Base-by-base conservation (phyloP, 2,888 invertebrate species). In the Actias luna region DNA sequence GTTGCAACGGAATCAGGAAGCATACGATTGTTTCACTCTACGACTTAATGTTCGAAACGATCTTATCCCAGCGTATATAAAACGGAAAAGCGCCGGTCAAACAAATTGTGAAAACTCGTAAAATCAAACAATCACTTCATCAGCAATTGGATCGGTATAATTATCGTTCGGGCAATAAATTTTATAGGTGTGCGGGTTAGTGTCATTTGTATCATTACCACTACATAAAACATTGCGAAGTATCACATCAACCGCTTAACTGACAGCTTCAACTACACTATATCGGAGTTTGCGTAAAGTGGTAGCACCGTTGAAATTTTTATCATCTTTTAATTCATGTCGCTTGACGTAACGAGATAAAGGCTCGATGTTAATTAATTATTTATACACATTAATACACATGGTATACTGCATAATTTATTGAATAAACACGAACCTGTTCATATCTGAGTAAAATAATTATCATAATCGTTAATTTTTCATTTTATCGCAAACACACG, bases 121-220 rank as follows among this genome's bases (percentile, higher is more conserved):
- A 84, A 79, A 69, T 82, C 79, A 78, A 79, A 79, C 87, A 86
- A 83, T 83, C 80, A 80, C 80, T 82, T 84, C n/a, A n/a, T n/a
- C 82, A 82, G 80, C 82, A 33, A 83, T 85, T 84, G 87, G 87
- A 87, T 89, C 87, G 85, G 85, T 82, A 88, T 88, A 90, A 90
- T 90, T 90, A 89, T 90, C 84, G 84, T 81, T 85, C 83, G 83
- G 81, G 85, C 81, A 75, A 89, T 91, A 92, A 90, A 89, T 91
- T 82, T 33, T 65, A 76, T 77, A 69, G 69, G 77, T 77, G 82
- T 78, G 81, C 80, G 82, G 76, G 77, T 67, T 63, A 70, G 69
- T 72, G 68, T 67, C 65, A 66, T 74, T 73, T 69, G 68, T 70
- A 74, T 72, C 76, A 69, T 67, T 70, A 62, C 70, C 70, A 69